Evolutionary conservation across 1,140 invertebrate genomes (phyloP), one percentile per base, ranked within the genome.

Genomic region (Tigriopus japonicus): DNA sequence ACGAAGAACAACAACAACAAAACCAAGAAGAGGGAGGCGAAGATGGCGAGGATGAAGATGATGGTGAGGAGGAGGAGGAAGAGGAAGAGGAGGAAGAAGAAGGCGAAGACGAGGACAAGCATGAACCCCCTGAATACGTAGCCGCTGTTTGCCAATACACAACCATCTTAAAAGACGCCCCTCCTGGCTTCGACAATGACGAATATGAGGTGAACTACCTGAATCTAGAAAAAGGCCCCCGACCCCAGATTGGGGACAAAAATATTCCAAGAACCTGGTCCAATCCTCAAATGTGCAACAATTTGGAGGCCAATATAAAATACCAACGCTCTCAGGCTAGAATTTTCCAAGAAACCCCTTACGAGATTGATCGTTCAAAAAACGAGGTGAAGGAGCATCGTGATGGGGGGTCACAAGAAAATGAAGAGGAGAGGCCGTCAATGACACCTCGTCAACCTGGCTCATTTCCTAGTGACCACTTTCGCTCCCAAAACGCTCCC

Each of bases 141-240:
- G 21, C 28, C 12, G 28, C 28, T 3, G 41, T 43, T 10, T 40
- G 56, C 35, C 24, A 17, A 24, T 43, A 59, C 42, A 24, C 41
- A 42, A 54, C 52, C 24, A 28, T 54, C 6, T 6, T 54, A 6
- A 28, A 54, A 24, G 52, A 54, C 24, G 17, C 52, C 3, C 52
- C 52, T 17, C 52, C 52, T n/a, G 52, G 52, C 2, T 54, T 54
- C 28, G 9, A 58, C 15, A 58, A 58, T 58, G 35, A 58, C 15
- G 15, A 41, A 24, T 21, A 14, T 23, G 42, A 35, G 28, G 14
- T n/a, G 42, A 35, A 52, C 42, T 28, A 21, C 51, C 6, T 51
- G 42, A 17, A 60, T 17, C 17, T 42, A 15, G 21, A 35, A 9
- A 35, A 35, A 35, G 28, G 28, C 28, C 28, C 28, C 9, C 28